phyloP scores from a whole-genome alignment of 92 coral and sea anemone genomes.

The Montipora capitata region DNA sequence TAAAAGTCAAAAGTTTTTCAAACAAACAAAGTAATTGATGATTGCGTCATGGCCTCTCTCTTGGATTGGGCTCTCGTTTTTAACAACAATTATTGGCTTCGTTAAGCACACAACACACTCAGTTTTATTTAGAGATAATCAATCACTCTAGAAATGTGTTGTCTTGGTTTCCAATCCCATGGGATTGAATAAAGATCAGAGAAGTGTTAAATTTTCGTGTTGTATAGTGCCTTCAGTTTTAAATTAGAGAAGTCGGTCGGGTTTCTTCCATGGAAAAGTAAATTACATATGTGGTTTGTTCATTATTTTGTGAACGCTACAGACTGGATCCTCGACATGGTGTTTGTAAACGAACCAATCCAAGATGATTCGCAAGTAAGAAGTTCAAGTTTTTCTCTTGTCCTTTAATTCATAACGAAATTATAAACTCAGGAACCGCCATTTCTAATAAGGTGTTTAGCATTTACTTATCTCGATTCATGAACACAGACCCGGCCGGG shows the following conservation, averaged over 20 bases:
- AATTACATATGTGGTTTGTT: slow-evolving; percentile 2
- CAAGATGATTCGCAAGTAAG: slow-evolving; percentile 20
- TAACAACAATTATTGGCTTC: neutral
- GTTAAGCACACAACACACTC: slow-evolving; percentile 4
- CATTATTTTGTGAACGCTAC: neutral
- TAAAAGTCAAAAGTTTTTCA: neutral
- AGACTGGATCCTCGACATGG: slow-evolving; percentile 13
- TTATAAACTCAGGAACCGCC: too few relatives aligned
- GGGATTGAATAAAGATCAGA: slow-evolving; percentile 32
- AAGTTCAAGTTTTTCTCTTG: neutral
- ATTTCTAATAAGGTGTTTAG: too few relatives aligned
- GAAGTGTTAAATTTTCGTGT: neutral
- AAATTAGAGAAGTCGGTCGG: neutral
- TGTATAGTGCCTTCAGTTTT: neutral
- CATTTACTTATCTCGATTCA: too few relatives aligned
- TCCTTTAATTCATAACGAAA: neutral
- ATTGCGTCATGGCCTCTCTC: neutral
- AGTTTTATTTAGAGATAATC: neutral
- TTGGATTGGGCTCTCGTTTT: neutral
- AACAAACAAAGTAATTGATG: neutral
- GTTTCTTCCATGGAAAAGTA: neutral
- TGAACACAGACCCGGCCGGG: too few relatives aligned
- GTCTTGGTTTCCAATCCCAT: slow-evolving; percentile 33
- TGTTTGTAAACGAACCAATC: neutral
- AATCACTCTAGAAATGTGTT: slow-evolving; percentile 30